A percentile compares a stretch with the other conserved stretches of the same genome.
Conservation (phyloP, 2,113 vertebrate species). For the Bombycilla garrulus region DNA sequence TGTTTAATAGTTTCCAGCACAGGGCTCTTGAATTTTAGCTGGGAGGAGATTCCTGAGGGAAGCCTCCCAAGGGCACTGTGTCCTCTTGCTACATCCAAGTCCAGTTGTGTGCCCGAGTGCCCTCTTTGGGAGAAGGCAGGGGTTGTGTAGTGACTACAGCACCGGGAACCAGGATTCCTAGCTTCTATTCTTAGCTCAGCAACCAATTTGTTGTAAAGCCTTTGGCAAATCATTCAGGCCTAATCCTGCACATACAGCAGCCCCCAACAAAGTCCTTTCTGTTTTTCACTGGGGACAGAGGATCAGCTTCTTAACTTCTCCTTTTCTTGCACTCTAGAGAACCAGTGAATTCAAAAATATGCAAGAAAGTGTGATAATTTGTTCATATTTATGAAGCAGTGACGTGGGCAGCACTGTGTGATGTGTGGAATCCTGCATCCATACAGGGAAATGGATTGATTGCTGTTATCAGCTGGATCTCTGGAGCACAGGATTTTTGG, state of each 20-base stretch:
- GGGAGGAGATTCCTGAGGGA: not conserved
- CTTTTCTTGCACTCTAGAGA: not conserved
- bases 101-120: not conserved
- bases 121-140: not conserved
- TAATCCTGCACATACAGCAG: not conserved
- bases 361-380: not conserved
- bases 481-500: constrained; percentile 21
- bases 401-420: not conserved
- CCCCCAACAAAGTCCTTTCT: not conserved
- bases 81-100: not conserved
- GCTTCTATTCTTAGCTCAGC: not conserved
- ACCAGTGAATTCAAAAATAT: not conserved
- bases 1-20: not conserved
- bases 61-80: not conserved
- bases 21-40: not conserved
- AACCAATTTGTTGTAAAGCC: not conserved
- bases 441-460: not conserved
- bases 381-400: not conserved
- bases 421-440: not conserved
- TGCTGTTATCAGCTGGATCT: not conserved
- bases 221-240: not conserved
- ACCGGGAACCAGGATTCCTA: not conserved
- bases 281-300: not conserved
- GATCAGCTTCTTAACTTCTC: not conserved
- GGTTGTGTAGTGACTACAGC: rapidly evolving